phyloP scores from a whole-genome alignment of 53 echinoderm and acorn worm genomes.

The Luidia sarsii region DNA sequence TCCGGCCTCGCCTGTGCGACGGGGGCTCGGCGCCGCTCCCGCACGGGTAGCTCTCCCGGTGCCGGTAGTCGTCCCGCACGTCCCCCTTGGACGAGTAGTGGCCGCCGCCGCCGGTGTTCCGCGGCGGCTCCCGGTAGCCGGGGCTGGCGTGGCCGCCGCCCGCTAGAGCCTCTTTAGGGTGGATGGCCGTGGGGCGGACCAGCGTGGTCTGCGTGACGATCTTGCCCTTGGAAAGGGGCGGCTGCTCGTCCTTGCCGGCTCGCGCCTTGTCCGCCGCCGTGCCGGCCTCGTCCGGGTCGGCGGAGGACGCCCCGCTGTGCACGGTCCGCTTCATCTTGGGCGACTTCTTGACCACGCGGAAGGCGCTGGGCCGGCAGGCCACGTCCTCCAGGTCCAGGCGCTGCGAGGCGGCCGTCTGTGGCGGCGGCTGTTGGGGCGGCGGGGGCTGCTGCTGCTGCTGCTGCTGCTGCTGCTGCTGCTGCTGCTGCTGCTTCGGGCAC shows the following conservation, averaged over 20 bases:
- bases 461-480: slow-evolving; percentile 20
- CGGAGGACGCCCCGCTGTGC: slow-evolving; percentile 68
- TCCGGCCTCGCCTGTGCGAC: slow-evolving; percentile 39
- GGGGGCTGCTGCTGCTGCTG: slow-evolving; percentile 16
- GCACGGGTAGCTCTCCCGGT: slow-evolving; percentile 34
- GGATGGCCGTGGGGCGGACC: slow-evolving; percentile 55
- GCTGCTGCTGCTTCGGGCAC: not conserved
- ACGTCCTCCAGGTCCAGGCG: slow-evolving; percentile 84
- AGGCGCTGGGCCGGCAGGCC: slow-evolving; percentile 87
- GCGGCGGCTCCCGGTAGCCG: slow-evolving; percentile 28
- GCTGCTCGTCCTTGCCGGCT: slow-evolving; percentile 20
- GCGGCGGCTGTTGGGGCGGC: slow-evolving; percentile 3
- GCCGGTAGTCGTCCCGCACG: slow-evolving; percentile 31
- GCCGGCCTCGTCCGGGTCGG: slow-evolving; percentile 28
- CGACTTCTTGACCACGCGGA: slow-evolving; percentile 81
- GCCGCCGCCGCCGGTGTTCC: not conserved
- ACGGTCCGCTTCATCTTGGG: slow-evolving; percentile 74
- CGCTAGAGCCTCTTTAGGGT: slow-evolving; percentile 29
- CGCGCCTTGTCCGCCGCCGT: slow-evolving; percentile 21
- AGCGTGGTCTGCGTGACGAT: slow-evolving; percentile 47
- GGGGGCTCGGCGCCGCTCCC: slow-evolving; percentile 27
- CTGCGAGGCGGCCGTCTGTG: too few species aligned
- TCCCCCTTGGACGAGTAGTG: slow-evolving; percentile 47
- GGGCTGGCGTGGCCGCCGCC: slow-evolving; percentile 29
- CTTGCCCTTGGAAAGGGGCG: slow-evolving; percentile 55